Percentiles rank a stretch among this genome's conserved stretches.
Conservation (phyloP, 2,888 invertebrate species). For the Torymus aiolomorphi region DNA sequence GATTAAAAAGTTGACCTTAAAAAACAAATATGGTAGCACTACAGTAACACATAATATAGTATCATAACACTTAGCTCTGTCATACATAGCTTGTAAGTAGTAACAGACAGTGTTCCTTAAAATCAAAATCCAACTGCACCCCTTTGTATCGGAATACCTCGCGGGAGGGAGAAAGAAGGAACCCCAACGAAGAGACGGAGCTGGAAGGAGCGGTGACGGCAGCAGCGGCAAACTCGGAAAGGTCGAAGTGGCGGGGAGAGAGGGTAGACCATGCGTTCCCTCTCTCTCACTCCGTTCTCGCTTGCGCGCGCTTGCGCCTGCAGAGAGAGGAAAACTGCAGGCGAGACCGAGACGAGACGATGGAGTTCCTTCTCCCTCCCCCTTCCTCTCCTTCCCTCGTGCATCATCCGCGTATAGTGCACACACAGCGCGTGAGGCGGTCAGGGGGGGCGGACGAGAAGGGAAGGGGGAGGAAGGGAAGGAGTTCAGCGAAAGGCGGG, state of each 20-base stretch:
- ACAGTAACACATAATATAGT: too few relatives aligned
- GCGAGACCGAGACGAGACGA: constrained; percentile 49
- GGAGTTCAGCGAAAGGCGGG: neutral
- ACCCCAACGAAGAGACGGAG: neutral
- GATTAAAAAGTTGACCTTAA: too few relatives aligned
- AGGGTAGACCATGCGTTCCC: neutral
- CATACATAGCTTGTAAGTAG: too few relatives aligned
- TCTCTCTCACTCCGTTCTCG: too few relatives aligned
- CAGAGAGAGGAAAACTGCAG: constrained; percentile 54
- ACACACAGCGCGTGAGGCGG: constrained; percentile 4
- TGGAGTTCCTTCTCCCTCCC: constrained; percentile 48
- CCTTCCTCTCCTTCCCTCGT: neutral
- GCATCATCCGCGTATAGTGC: constrained; percentile 35
- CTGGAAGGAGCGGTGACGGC: constrained; percentile 4
- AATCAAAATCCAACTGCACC: too few relatives aligned
- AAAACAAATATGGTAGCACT: too few relatives aligned
- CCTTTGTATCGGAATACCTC: neutral
- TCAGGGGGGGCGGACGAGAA: neutral
- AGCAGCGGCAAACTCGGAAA: constrained; percentile 17
- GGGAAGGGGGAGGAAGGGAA: neutral
- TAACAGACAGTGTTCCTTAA: too few relatives aligned
- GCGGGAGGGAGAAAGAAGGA: constrained; percentile 17
- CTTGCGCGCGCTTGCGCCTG: too few relatives aligned
- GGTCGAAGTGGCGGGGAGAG: constrained; percentile 24
- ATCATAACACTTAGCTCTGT: too few relatives aligned